phyloP scores from a whole-genome alignment of 2,888 invertebrate species.

The Microplitis manilae region DNA sequence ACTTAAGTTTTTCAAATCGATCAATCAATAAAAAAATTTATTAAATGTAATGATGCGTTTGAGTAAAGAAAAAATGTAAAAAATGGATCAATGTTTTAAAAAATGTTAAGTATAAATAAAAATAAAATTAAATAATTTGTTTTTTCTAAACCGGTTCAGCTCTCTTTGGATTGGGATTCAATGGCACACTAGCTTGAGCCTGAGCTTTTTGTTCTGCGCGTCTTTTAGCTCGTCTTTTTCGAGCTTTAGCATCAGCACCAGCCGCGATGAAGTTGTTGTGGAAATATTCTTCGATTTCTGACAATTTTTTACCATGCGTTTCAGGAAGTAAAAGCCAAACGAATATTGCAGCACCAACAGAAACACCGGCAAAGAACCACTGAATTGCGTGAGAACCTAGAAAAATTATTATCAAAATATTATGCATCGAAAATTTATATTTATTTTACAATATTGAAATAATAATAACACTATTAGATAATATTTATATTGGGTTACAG shows the following conservation, averaged over 20 bases:
- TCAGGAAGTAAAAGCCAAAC: constrained; percentile 73
- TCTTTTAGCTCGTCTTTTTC: constrained; percentile 54
- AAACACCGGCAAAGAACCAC: constrained; percentile 74
- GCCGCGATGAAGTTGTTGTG: constrained; percentile 65
- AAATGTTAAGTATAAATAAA: neutral
- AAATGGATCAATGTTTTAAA: neutral
- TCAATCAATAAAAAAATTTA: neutral
- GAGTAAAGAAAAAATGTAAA: neutral
- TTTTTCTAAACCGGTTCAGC: constrained; percentile 54
- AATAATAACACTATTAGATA: too few relatives aligned
- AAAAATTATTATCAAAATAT: constrained; percentile 50
- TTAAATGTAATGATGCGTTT: neutral
- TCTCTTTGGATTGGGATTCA: constrained; percentile 62
- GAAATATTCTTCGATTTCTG: constrained; percentile 73
- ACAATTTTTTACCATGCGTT: constrained; percentile 72
- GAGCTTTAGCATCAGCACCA: constrained; percentile 60
- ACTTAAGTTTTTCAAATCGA: neutral
- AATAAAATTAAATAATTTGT: neutral
- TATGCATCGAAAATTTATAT: constrained; percentile 64
- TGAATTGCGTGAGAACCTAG: constrained; percentile 74
- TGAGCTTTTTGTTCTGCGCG: constrained; percentile 55
- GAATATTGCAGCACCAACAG: constrained; percentile 70
- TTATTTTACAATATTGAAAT: too few relatives aligned
- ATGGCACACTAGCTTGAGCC: constrained; percentile 56
- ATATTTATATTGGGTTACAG: too few relatives aligned